Conservation (phyloP, 2,888 invertebrate genomes). For the Ceramica pisi region DNA sequence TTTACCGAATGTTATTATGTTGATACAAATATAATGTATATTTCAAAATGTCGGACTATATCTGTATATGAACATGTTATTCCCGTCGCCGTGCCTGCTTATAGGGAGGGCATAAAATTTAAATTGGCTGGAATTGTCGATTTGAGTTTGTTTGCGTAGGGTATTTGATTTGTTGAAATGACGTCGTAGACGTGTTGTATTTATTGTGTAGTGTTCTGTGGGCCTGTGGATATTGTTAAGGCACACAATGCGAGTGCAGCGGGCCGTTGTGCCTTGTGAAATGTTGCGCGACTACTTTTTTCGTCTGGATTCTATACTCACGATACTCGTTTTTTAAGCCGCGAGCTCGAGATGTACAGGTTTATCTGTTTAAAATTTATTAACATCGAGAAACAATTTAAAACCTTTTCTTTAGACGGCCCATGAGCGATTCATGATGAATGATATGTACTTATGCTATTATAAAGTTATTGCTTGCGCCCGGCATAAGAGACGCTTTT, state of each 20-base stretch:
- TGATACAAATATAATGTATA: slow-evolving; percentile 45
- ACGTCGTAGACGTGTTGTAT: slow-evolving; percentile 84
- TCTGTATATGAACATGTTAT: slow-evolving; percentile 68
- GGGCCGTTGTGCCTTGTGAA: slow-evolving; percentile 90
- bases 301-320: slow-evolving; percentile 90
- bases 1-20: slow-evolving; percentile 41
- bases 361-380: slow-evolving; percentile 91
- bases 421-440: slow-evolving; percentile 86
- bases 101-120: slow-evolving; percentile 80
- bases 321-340: slow-evolving; percentile 89
- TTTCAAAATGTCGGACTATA: slow-evolving; percentile 49
- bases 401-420: slow-evolving; percentile 87
- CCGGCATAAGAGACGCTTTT: slow-evolving; percentile 69
- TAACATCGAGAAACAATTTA: slow-evolving; percentile 91
- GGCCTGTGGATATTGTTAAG: slow-evolving; percentile 88
- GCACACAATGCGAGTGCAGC: slow-evolving; percentile 89
- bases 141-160: slow-evolving; percentile 84
- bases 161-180: slow-evolving; percentile 87
- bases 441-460: slow-evolving; percentile 82
- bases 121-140: slow-evolving; percentile 85
- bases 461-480: slow-evolving; percentile 79
- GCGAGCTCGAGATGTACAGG: slow-evolving; percentile 90
- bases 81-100: slow-evolving; percentile 69
- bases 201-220: slow-evolving; percentile 84
- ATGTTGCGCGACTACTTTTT: slow-evolving; percentile 91